Evolutionary conservation across 2,113 vertebrate genomes (phyloP), one percentile per base, ranked within the genome.

Genomic region (Rhodinocichla rosea): DNA sequence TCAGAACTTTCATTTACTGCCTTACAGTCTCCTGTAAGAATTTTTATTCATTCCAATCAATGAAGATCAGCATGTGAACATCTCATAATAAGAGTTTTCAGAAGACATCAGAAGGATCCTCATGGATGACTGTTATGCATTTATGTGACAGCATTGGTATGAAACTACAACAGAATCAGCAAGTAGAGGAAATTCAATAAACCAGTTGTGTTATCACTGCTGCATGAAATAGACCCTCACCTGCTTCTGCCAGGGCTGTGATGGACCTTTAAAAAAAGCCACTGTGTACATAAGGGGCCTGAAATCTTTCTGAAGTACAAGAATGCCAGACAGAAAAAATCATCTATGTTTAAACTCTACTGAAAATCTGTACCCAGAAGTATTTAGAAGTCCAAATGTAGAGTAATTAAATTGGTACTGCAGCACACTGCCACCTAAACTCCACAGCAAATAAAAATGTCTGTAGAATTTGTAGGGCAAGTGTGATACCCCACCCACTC

Each of bases 151-250:
- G 40, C 13, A 35, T 0, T 44, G 70, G 9, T 22, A 60, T 9
- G 42, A 67, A 60, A 79, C 6, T 16, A 35, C 59, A 65, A n/a
- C 52, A 79, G 30, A 76, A 45, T 30, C 67, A 73, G 35, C 35
- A 68, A 30, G 27, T 1, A 52, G 47, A 77, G 39, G 52, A 13
- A 30, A 74, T 39, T 70, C 50, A 45, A 35, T 26, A 33, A 30
- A 55, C 13, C 13, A 26, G 1, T 5, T 1, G 5, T 44, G 35
- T 47, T 47, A 23, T 3, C 59, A 83, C 0, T 63, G 42, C n/a
- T 87, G 11, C 11, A 9, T 37, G 33, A 77, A 82, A 88, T 0
- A 59, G 20, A 45, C 11, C 16, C 39, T 65, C 82, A 60, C 30
- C 87, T 77, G 18, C 21, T 47, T 49, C 78, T 95, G 81, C 28